These are phyloP conservation scores for Meleagris gallopavo DNA, from an alignment of 2,113 vertebrate species.

Conservation along the genomic window DNA sequence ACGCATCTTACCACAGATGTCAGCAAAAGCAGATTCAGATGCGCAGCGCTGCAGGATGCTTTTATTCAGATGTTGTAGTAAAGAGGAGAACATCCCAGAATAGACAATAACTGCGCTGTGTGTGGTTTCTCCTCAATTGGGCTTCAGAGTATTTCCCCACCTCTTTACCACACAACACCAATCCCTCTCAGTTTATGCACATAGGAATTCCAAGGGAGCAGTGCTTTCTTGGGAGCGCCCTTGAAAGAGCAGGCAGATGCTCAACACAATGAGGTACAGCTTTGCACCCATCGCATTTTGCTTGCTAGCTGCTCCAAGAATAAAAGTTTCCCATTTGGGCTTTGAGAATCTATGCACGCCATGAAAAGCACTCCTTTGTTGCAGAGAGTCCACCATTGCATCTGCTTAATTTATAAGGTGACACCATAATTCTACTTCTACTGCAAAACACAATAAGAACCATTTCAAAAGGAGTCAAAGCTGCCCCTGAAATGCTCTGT, in stretches of 20 bases:
- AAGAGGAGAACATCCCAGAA: neutral
- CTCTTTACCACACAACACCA: neutral
- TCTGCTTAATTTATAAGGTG: neutral
- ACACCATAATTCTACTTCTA: neutral
- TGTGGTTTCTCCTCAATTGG: neutral
- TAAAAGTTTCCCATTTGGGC: neutral
- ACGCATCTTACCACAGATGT: neutral
- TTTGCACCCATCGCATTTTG: neutral
- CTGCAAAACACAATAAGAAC: neutral
- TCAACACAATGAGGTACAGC: neutral
- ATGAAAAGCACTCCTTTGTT: neutral
- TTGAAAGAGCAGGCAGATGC: neutral
- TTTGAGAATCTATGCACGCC: neutral
- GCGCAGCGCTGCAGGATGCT: neutral
- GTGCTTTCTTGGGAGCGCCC: neutral
- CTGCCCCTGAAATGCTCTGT: neutral
- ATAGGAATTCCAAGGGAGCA: neutral
- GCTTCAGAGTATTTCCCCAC: neutral
- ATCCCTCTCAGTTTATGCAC: neutral
- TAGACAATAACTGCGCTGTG: rapidly evolving
- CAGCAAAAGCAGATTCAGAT: neutral
- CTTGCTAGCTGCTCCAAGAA: neutral
- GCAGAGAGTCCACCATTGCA: neutral
- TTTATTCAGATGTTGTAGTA: neutral
- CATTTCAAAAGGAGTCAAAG: neutral